Conservation (phyloP, 2,888 invertebrate genomes). For the Amphipyra tragopoginis region DNA sequence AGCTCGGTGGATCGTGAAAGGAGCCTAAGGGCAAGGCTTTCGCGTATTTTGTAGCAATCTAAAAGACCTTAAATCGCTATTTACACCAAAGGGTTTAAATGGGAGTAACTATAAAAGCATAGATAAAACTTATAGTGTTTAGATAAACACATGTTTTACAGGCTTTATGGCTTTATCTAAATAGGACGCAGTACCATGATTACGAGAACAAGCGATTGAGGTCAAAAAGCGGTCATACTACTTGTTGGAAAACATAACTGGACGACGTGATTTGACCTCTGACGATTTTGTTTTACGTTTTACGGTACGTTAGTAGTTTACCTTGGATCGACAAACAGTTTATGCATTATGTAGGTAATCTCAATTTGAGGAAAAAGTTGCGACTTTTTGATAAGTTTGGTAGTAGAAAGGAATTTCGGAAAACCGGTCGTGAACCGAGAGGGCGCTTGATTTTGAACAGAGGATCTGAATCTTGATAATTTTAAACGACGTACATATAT, state of each 20-base stretch:
- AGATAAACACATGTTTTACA: constrained; percentile 5
- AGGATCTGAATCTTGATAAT: no score
- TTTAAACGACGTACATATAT: no score
- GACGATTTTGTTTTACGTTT: constrained; percentile 3
- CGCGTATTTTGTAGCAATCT: no score
- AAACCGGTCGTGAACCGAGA: not conserved
- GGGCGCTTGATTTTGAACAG: no score
- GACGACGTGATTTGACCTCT: constrained; percentile 38
- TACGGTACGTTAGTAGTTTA: constrained; percentile 1
- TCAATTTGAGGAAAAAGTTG: no score
- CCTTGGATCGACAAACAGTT: constrained; percentile 10
- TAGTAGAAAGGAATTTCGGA: not conserved
- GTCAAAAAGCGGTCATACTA: constrained; percentile 28
- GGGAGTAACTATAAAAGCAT: not conserved
- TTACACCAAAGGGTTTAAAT: no score
- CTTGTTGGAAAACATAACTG: constrained; percentile 13
- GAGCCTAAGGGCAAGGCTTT: no score
- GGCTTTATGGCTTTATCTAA: constrained; percentile 32
- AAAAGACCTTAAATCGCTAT: no score
- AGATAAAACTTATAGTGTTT: constrained; percentile 1
- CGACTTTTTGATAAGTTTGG: not conserved
- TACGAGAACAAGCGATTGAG: constrained; percentile 20
- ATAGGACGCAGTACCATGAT: constrained; percentile 19
- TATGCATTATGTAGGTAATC: not conserved
- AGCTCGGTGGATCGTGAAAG: no score